A percentile compares a stretch with the other conserved stretches of the same genome.
phyloP scores from a whole-genome alignment of 1,140 invertebrate species.

The Ips nitidus region DNA sequence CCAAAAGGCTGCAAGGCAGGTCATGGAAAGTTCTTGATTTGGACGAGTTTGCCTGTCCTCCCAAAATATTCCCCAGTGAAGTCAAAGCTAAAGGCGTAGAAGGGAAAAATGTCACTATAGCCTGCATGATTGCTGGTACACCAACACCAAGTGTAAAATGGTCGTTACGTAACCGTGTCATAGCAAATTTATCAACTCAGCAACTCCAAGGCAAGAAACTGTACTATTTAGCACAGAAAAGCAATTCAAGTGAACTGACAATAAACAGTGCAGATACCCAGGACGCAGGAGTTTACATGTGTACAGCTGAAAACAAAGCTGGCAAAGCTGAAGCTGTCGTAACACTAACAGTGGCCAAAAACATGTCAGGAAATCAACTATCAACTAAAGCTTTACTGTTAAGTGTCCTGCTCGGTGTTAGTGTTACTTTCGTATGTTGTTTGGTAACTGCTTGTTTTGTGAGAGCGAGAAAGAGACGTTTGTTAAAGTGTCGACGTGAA shows the following conservation, averaged over 20 bases:
- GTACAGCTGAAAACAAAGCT: constrained; percentile 75
- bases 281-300: constrained; percentile 73
- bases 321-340: constrained; percentile 71
- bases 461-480: constrained; percentile 53
- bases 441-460: constrained; percentile 63
- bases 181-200: constrained; percentile 56
- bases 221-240: constrained; percentile 55
- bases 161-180: constrained; percentile 56
- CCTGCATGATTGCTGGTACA: constrained; percentile 69
- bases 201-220: constrained; percentile 54
- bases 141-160: constrained; percentile 67
- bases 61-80: constrained; percentile 61
- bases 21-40: constrained; percentile 74
- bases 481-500: constrained; percentile 53
- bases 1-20: constrained; percentile 61
- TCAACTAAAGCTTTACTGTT: constrained; percentile 59
- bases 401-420: constrained; percentile 60
- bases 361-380: constrained; percentile 52
- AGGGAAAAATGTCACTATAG: constrained; percentile 72
- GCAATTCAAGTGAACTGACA: constrained; percentile 66
- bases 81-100: constrained; percentile 61
- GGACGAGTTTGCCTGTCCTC: constrained; percentile 79
- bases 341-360: constrained; percentile 65
- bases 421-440: constrained; percentile 60
- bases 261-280: constrained; percentile 68